These are phyloP conservation scores for Lethenteron reissneri DNA, from an alignment of 2,113 vertebrate species.

Conservation along the genomic window DNA sequence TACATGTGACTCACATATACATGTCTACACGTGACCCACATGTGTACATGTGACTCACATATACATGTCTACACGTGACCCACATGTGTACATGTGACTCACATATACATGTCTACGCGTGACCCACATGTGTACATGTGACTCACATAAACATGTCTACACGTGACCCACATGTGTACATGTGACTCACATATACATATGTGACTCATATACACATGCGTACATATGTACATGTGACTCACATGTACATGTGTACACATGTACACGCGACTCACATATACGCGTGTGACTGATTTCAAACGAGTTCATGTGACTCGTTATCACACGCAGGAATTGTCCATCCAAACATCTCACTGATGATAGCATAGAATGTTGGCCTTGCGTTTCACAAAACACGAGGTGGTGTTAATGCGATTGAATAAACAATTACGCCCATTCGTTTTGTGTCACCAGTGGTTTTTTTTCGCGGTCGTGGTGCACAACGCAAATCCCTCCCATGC, in stretches of 20 bases:
- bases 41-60: neutral
- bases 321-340: too few relatives aligned
- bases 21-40: too few relatives aligned
- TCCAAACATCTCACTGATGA: too few relatives aligned
- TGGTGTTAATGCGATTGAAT: too few relatives aligned
- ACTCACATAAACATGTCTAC: neutral
- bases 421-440: too few relatives aligned
- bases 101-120: neutral
- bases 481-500: too few relatives aligned
- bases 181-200: neutral
- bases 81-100: neutral
- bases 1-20: neutral
- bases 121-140: neutral
- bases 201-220: neutral
- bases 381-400: too few relatives aligned
- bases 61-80: neutral
- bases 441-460: too few relatives aligned
- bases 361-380: too few relatives aligned
- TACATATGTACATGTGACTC: neutral
- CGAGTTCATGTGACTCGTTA: too few relatives aligned
- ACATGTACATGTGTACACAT: neutral
- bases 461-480: too few relatives aligned
- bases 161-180: neutral
- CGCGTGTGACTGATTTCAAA: neutral
- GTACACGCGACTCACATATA: neutral